Evolutionary conservation across 2,797 vertebrate species (phyloP), one percentile per base, ranked within the genome.

Genomic region (Pteronotus mesoamericanus): DNA sequence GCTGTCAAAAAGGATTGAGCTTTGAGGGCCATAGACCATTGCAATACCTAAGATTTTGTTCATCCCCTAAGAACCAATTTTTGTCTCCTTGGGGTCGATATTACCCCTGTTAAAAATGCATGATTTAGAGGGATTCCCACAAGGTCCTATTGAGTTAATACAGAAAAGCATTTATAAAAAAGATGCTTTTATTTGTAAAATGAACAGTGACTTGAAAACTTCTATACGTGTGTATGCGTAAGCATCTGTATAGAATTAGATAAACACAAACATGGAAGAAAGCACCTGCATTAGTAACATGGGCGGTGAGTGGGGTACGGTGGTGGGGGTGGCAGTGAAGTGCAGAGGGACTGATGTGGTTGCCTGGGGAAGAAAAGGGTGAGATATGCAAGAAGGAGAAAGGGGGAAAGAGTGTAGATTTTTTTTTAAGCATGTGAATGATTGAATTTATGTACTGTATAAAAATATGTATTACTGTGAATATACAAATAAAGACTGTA

Each of bases 141-240:
- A 37, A 86, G n/a, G 7, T n/a, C 48, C 61, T 68, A 3, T 18
- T 29, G 32, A 74, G 5, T 51, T 48, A 72, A 72, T 24, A 55
- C 46, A 66, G 46, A 68, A 88, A 87, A 74, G 12, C 37, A 53
- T 44, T 51, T 79, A n/a, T 61, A 39, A 89, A 86, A 86, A 89
- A 86, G n/a, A 84, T n/a, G n/a, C 2, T 3, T 18, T 83, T 57
- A 64, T 72, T 59, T 93, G 14, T 82, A 68, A 59, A 86, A 22
- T 64, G 86, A 92, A 69, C 15, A 46, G 46, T 57, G 46, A 53
- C 32, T 39, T 44, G 51, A 71, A 46, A 37, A 6, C 11, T 68
- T 77, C 10, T 37, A 5, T 39, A 5, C 21, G 7, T 61, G 9
- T 34, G 66, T 4, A 29, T 86, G 12, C 64, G 7, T 42, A 14